These are phyloP conservation scores for Spinibarbus caldwelli DNA, from an alignment of 2,797 vertebrate species.

Conservation along the genomic window DNA sequence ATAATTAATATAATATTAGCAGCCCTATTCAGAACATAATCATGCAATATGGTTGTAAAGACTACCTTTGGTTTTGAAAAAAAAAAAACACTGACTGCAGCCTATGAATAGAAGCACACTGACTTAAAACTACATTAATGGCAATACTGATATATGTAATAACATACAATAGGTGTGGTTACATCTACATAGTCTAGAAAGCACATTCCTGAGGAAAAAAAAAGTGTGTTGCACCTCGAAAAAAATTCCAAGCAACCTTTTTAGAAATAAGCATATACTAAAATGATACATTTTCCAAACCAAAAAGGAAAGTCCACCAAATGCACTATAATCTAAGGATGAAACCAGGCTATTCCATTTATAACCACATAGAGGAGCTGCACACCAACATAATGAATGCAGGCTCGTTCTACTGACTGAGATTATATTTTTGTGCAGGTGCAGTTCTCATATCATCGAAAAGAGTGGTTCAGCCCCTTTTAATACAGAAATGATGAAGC, in stretches of 20 bases:
- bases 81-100: background rate
- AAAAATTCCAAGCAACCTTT: background rate
- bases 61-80: background rate
- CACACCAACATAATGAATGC: background rate
- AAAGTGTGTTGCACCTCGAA: background rate
- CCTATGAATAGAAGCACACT: constrained; percentile 2
- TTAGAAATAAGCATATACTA: background rate
- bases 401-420: background rate
- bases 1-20: constrained; percentile 12
- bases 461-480: background rate
- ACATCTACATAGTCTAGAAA: constrained; percentile 30
- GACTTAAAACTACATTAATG: constrained; percentile 18
- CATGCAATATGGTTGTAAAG: constrained; percentile 3
- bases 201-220: constrained; percentile 33
- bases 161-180: constrained; percentile 34
- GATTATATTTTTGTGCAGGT: background rate
- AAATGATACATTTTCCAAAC: background rate
- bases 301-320: background rate
- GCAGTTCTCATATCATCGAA: background rate
- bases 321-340: background rate
- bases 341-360: constrained; percentile 1
- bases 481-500: background rate
- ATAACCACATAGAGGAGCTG: constrained; percentile 15
- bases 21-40: background rate
- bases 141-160: constrained; percentile 1